These are phyloP conservation scores for Volucella inflata DNA, from an alignment of 2,888 invertebrate species.

Conservation along the genomic window DNA sequence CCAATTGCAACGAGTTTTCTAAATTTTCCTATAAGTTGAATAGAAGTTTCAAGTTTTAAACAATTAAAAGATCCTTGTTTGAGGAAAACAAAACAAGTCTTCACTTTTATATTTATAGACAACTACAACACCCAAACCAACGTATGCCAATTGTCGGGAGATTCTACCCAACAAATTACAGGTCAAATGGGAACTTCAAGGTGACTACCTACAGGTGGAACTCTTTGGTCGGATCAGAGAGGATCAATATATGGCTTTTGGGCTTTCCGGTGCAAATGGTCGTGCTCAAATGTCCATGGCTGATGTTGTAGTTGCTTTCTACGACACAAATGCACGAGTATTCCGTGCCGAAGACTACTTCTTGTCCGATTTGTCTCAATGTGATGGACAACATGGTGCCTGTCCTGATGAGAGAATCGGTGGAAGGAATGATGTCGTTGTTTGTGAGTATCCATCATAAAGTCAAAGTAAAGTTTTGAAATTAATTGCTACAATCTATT, in stretches of 20 bases:
- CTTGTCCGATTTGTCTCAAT: constrained; percentile 91
- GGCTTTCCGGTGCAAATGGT: constrained; percentile 91
- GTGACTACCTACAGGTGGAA: constrained; percentile 90
- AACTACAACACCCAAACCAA: constrained; percentile 89
- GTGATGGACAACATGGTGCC: constrained; percentile 92
- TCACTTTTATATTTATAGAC: constrained; percentile 86
- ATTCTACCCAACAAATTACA: constrained; percentile 92
- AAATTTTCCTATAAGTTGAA: no score
- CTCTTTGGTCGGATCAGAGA: constrained; percentile 91
- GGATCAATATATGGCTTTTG: constrained; percentile 95
- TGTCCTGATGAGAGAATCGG: constrained; percentile 93
- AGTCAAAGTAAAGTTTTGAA: background rate
- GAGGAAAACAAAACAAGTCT: no score
- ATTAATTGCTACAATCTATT: background rate
- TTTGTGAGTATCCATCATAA: constrained; percentile 83
- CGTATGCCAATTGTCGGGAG: constrained; percentile 92
- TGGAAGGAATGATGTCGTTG: constrained; percentile 90
- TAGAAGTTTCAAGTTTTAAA: no score
- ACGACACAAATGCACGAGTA: constrained; percentile 85
- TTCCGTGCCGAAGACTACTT: constrained; percentile 94
- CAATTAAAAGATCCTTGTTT: no score
- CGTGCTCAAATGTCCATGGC: constrained; percentile 91
- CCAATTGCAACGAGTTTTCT: no score
- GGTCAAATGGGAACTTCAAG: constrained; percentile 93
- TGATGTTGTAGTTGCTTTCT: constrained; percentile 93